Percentiles rank a stretch among this genome's conserved stretches.
Evolutionary conservation across 2,113 vertebrate species (phyloP).

Genomic region (Dipodomys merriami): DNA sequence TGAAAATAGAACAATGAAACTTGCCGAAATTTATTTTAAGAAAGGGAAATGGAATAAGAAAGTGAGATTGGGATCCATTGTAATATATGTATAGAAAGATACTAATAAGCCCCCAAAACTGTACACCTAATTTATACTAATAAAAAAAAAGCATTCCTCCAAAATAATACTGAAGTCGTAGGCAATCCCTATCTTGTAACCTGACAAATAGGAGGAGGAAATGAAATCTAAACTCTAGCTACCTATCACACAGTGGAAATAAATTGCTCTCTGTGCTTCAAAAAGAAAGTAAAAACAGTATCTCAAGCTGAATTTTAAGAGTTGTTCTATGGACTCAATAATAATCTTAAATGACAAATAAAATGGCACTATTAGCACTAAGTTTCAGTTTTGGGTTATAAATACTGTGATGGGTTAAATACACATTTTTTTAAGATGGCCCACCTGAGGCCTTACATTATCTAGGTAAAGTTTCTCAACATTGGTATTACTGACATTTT

Average conservation of each 20-base stretch:
- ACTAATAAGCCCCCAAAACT: too few relatives aligned
- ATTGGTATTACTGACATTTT: background rate
- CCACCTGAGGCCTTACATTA: background rate
- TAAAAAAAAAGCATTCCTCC: slow-evolving; percentile 6
- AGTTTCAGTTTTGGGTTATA: slow-evolving; percentile 13
- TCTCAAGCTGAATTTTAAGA: slow-evolving; percentile 17
- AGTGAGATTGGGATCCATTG: too few relatives aligned
- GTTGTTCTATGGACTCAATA: slow-evolving; percentile 3
- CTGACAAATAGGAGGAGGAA: background rate
- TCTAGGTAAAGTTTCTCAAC: slow-evolving; percentile 33
- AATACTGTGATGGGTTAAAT: slow-evolving; percentile 9
- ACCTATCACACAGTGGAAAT: background rate
- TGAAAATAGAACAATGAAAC: too few relatives aligned
- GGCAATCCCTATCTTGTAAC: background rate
- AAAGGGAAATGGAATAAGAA: too few relatives aligned
- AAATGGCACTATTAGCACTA: slow-evolving; percentile 34
- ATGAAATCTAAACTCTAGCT: background rate
- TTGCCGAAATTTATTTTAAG: too few relatives aligned
- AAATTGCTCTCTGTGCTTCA: background rate
- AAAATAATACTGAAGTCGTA: slow-evolving; percentile 42
- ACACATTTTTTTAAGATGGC: slow-evolving; percentile 35
- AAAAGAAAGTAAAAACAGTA: slow-evolving; percentile 22
- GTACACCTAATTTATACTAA: too few relatives aligned
- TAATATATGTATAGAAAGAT: too few relatives aligned
- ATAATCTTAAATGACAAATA: slow-evolving; percentile 49